These are phyloP conservation scores for Serinus canaria DNA, from an alignment of 2,113 vertebrate species.

Conservation along the genomic window DNA sequence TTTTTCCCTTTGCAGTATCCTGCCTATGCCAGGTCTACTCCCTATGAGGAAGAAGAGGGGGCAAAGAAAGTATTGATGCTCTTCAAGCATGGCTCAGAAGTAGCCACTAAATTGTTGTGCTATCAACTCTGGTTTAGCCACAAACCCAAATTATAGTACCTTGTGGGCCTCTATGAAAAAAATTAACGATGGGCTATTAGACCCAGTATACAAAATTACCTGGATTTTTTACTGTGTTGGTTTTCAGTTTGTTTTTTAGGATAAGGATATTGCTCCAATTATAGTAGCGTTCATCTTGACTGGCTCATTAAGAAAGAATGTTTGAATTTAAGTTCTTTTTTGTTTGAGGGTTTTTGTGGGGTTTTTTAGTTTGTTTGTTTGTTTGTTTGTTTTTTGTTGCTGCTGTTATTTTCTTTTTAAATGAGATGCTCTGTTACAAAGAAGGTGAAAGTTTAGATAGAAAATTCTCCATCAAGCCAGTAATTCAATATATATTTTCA, in stretches of 20 bases:
- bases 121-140: background rate
- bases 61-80: background rate
- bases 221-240: background rate
- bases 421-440: background rate
- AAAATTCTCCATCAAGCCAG: background rate
- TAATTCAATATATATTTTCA: background rate
- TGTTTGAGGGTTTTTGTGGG: background rate
- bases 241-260: background rate
- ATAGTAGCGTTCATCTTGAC: background rate
- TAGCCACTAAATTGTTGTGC: background rate
- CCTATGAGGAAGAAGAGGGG: rapidly evolving
- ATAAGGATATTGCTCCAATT: background rate
- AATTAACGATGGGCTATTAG: background rate
- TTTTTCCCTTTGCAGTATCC: background rate
- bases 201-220: background rate
- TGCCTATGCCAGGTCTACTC: background rate
- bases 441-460: background rate
- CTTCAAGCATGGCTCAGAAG: background rate
- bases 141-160: background rate
- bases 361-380: background rate
- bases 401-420: background rate
- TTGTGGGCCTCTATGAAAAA: background rate
- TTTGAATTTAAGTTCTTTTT: background rate
- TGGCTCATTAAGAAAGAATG: background rate
- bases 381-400: background rate